Evolutionary conservation across 2,888 invertebrate genomes (phyloP), one percentile per base, ranked within the genome.

Genomic region (Agriopis aurantiaria): DNA sequence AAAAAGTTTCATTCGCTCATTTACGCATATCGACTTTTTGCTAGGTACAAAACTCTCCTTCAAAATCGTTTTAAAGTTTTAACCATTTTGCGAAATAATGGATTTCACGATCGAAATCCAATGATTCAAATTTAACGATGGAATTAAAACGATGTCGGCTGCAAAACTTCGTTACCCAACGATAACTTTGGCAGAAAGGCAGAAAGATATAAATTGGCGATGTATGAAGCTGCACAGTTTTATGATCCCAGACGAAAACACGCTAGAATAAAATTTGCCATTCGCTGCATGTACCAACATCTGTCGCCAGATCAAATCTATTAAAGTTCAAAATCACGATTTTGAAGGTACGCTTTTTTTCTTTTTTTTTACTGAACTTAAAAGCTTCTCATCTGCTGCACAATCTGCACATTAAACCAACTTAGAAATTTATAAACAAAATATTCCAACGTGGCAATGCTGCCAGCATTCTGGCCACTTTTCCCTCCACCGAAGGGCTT

Each of bases 231-330:
- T 53, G 43, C 58, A 64, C 43, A 11, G 12, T 45, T 65, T 69
- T 65, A 69, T 69, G 61, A 17, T 65, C 56, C 61, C 56, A 61
- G 61, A 33, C 60, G 52, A 64, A 60, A 55, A 12, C 10, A 33
- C 23, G 61, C 65, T 65, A 49, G 55, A 56, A 56, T 56, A 40
- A 45, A 51, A 46, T 69, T 61, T 48, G 48, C 9, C 43, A 63
- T 40, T 64, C 60, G 55, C 45, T 69, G 56, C 65, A 65, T 69
- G 60, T 60, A 61, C 40, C 45, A 52, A 40, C 60, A 65, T 60
- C 65, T 69, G 60, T 56, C 68, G 49, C 60, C 43, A 59, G 55
- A 69, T 64, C 40, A 56, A 64, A 64, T 64, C 52, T 55, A 55
- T 41, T 55, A 56, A 41, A 56, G 14, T 56, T 56, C 14, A 11